Conservation (phyloP, 2,113 vertebrate species). For the Xenopus laevis region DNA sequence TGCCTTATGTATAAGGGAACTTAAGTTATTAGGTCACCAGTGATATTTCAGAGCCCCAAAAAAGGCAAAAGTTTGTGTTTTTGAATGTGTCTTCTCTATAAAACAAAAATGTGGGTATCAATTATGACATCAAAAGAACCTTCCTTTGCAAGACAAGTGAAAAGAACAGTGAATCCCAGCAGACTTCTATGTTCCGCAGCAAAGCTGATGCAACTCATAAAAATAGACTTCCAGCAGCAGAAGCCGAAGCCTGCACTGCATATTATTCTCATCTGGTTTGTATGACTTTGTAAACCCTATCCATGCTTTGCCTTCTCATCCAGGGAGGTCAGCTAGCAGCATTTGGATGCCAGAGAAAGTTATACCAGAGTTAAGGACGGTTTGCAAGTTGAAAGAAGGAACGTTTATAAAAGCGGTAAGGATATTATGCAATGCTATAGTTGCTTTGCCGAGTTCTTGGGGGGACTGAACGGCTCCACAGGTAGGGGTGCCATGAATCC, state of each 20-base stretch:
- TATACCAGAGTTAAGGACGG: too few species aligned
- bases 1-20: too few species aligned
- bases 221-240: conserved; percentile 67
- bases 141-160: conserved; percentile 59
- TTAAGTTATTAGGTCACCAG: too few species aligned
- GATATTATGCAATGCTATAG: too few species aligned
- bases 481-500: too few species aligned
- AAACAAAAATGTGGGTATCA: conserved; percentile 51
- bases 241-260: conserved; percentile 60
- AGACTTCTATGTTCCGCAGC: conserved; percentile 55
- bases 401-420: too few species aligned
- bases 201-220: conserved; percentile 68
- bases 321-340: neutral
- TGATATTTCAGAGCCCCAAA: too few species aligned
- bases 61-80: too few species aligned
- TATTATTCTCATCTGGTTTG: conserved; percentile 54
- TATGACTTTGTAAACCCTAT: conserved; percentile 54
- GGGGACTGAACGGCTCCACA: too few species aligned
- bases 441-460: too few species aligned
- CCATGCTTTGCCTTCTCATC: neutral
- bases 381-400: too few species aligned
- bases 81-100: conserved; percentile 11
- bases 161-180: conserved; percentile 66
- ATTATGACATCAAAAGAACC: conserved; percentile 58
- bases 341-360: too few species aligned